Evolutionary conservation across 2,888 invertebrate species (phyloP).

Genomic region (Ectemnius continuus): DNA sequence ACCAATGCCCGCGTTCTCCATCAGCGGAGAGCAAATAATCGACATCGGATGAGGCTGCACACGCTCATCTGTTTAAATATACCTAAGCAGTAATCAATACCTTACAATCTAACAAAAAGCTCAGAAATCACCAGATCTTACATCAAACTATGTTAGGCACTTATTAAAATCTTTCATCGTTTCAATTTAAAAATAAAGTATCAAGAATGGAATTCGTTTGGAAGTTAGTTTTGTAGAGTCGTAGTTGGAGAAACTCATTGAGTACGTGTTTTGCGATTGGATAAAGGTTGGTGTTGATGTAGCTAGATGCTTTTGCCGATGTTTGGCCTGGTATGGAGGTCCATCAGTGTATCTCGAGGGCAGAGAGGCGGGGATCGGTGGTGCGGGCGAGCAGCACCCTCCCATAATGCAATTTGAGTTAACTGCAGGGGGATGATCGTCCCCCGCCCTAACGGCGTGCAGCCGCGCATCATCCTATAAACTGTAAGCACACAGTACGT

Average conservation of each 20-base stretch:
- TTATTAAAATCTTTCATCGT: too few species aligned
- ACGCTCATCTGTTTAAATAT: not conserved
- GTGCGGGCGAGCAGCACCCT: constrained; percentile 60
- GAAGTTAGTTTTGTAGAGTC: too few species aligned
- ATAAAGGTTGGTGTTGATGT: too few species aligned
- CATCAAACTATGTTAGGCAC: too few species aligned
- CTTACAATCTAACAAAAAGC: too few species aligned
- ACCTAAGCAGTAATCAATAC: not conserved
- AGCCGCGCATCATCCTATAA: constrained; percentile 64
- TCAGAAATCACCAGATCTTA: too few species aligned
- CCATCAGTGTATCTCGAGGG: constrained; percentile 26
- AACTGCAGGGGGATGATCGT: constrained; percentile 69
- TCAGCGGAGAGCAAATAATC: not conserved
- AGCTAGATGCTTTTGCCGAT: not conserved
- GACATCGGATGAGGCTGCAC: not conserved
- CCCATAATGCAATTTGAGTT: constrained; percentile 74
- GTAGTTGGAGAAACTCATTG: too few species aligned
- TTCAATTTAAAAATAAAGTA: too few species aligned
- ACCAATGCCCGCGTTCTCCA: not conserved
- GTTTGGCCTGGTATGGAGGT: constrained; percentile 21
- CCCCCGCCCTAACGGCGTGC: constrained; percentile 36
- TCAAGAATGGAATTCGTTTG: too few species aligned
- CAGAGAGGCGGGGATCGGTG: constrained; percentile 51
- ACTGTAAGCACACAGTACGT: constrained; percentile 67
- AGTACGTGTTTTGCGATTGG: too few species aligned